A percentile compares a stretch with the other conserved stretches of the same genome.
Evolutionary conservation across 1,140 invertebrate species (phyloP).

Genomic region (Latrodectus geometricus): DNA sequence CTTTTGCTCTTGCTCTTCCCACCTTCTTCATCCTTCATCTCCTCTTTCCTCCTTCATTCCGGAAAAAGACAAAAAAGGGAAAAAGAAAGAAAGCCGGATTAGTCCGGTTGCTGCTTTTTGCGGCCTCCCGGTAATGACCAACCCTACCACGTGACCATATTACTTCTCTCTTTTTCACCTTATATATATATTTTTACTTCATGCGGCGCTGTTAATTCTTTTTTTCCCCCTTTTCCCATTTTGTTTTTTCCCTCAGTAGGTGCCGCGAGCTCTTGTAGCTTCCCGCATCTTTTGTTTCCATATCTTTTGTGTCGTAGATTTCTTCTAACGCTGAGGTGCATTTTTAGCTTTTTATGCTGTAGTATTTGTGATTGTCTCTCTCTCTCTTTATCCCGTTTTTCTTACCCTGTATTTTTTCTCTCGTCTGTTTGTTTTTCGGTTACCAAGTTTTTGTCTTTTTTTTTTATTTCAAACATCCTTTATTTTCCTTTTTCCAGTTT

Average conservation of each 20-base stretch:
- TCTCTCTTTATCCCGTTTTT: not conserved
- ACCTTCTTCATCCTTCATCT: not conserved
- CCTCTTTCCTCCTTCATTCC: slow-evolving; percentile 9
- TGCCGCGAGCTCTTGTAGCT: not conserved
- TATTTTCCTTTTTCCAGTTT: not conserved
- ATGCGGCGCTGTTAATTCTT: slow-evolving; percentile 27
- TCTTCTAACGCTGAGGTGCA: not conserved
- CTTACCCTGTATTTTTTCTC: not conserved
- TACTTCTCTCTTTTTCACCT: slow-evolving; percentile 61
- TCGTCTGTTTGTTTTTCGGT: not conserved
- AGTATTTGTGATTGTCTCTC: slow-evolving; percentile 8
- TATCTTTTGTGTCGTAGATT: not conserved
- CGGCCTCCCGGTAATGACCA: slow-evolving; percentile 46
- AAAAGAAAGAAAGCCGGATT: not conserved
- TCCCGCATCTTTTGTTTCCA: slow-evolving; percentile 47
- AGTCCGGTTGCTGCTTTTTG: not conserved
- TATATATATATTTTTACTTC: slow-evolving; percentile 14
- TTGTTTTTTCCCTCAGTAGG: not conserved
- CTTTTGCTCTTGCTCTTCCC: slow-evolving; percentile 24
- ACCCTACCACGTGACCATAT: slow-evolving; percentile 58
- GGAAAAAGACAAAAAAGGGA: slow-evolving; percentile 20
- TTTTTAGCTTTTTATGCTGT: not conserved
- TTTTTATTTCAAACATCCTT: not conserved
- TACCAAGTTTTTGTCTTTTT: not conserved
- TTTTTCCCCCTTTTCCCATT: not conserved